Percentiles rank a stretch among this genome's conserved stretches.
Conservation (phyloP, 2,888 invertebrate genomes). For the Dolichopus griseipennis region DNA sequence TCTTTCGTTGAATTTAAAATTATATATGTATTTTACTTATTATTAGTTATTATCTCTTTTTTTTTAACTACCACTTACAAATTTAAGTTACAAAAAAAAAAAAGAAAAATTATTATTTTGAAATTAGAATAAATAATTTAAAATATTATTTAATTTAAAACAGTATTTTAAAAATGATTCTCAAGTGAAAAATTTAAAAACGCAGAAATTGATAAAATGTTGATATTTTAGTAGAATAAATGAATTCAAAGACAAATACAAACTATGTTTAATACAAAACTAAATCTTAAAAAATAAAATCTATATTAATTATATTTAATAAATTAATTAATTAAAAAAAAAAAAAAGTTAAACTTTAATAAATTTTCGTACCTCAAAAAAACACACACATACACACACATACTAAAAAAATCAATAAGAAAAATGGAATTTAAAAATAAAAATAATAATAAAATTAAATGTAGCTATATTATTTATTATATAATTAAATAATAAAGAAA, state of each 20-base stretch:
- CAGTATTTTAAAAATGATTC: background rate
- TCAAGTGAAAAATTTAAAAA: background rate
- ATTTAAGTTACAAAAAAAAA: background rate
- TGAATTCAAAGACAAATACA: too few species aligned
- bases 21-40: slow-evolving; percentile 8
- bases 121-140: background rate
- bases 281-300: background rate
- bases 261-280: background rate
- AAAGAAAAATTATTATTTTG: background rate
- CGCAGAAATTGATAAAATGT: background rate
- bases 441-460: too few species aligned
- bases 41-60: too few species aligned
- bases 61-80: too few species aligned
- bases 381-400: too few species aligned
- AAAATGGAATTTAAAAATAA: background rate
- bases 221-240: too few species aligned
- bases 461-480: too few species aligned
- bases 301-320: background rate
- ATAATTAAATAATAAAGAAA: too few species aligned
- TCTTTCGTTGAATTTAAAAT: slow-evolving; percentile 8
- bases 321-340: background rate
- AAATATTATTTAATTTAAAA: background rate
- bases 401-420: background rate
- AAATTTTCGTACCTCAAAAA: slow-evolving; percentile 1
- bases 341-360: background rate